Conservation (phyloP, 2,797 vertebrate species). For the Anguilla pacifica region DNA sequence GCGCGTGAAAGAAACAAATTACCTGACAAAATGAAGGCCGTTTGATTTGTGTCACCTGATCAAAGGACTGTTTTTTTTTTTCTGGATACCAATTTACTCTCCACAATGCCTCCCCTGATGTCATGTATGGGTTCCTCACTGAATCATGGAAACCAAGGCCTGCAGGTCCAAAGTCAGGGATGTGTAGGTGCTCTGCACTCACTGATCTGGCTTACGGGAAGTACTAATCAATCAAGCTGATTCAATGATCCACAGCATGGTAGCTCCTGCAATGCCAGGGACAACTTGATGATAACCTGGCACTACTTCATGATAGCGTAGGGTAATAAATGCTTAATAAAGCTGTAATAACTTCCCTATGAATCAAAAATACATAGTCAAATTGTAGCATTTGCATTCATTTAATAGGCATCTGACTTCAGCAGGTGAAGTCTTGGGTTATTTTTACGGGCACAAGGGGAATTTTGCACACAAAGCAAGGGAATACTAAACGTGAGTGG, state of each 20-base stretch:
- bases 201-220: background rate
- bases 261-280: background rate
- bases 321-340: constrained; percentile 3
- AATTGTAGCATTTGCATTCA: background rate
- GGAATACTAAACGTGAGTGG: background rate
- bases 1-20: background rate
- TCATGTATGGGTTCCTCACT: background rate
- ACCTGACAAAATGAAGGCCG: background rate
- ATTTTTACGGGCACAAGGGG: background rate
- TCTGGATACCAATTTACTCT: background rate
- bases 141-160: background rate
- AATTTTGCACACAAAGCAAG: background rate
- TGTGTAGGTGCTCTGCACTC: background rate
- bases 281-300: background rate
- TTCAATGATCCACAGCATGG: background rate
- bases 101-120: background rate
- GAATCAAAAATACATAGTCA: background rate
- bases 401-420: background rate
- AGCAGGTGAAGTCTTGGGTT: background rate
- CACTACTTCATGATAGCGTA: background rate
- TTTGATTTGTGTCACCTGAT: background rate
- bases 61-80: background rate
- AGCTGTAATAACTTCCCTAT: background rate
- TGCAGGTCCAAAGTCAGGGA: background rate
- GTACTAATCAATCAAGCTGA: background rate